Conservation (phyloP, 1,140 invertebrate genomes). For the Aphelenchoides fujianensis region DNA sequence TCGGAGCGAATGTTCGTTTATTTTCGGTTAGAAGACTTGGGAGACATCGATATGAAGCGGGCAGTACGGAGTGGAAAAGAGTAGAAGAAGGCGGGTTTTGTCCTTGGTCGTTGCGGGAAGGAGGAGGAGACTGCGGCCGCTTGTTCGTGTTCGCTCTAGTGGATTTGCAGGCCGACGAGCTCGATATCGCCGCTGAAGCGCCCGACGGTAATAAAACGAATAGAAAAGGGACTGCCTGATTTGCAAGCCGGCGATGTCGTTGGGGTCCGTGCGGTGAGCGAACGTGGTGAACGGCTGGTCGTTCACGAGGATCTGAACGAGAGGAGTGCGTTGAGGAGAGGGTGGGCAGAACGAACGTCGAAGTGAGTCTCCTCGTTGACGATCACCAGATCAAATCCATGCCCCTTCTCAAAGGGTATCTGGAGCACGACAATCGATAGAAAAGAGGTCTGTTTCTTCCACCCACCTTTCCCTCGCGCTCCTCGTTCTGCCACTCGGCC, state of each 20-base stretch:
- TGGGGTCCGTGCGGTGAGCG: slow-evolving; percentile 57
- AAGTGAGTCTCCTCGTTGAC: slow-evolving; percentile 60
- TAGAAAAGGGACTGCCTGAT: too few species aligned
- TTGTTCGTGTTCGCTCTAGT: too few species aligned
- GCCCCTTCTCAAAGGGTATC: slow-evolving; percentile 51
- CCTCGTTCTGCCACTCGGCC: slow-evolving; percentile 56
- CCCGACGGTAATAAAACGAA: too few species aligned
- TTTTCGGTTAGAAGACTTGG: too few species aligned
- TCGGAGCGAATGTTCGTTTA: too few species aligned
- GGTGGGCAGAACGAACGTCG: slow-evolving; percentile 51
- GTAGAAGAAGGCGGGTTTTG: too few species aligned
- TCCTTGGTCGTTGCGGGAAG: too few species aligned
- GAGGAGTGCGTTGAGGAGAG: background rate
- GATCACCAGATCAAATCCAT: slow-evolving; percentile 60
- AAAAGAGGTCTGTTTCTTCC: slow-evolving; percentile 53
- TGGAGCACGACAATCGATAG: background rate
- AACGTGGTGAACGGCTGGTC: slow-evolving; percentile 56
- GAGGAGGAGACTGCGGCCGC: too few species aligned
- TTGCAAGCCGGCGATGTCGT: slow-evolving; percentile 59
- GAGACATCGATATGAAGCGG: too few species aligned
- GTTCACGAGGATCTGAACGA: slow-evolving; percentile 57
- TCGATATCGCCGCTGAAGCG: too few species aligned
- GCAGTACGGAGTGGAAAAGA: too few species aligned
- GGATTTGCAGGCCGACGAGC: too few species aligned
- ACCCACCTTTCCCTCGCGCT: slow-evolving; percentile 57